Percentiles rank a stretch among this genome's conserved stretches.
phyloP scores from a whole-genome alignment of 2,888 invertebrate species.

The Eupeodes luniger region DNA sequence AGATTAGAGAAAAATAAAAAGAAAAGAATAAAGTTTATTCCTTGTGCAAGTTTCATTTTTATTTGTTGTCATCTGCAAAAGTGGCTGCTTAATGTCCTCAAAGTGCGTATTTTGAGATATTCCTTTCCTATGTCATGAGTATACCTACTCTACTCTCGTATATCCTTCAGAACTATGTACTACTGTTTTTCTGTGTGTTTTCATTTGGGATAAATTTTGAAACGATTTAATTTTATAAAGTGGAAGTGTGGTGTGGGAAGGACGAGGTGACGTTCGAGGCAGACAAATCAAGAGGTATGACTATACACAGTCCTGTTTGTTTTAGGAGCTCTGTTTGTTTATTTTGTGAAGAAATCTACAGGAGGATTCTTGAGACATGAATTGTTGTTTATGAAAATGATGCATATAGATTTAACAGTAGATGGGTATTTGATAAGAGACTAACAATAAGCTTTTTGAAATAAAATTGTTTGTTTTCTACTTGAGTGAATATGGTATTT shows the following conservation, averaged over 20 bases:
- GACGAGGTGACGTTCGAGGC: neutral
- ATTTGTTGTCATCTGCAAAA: conserved; percentile 66
- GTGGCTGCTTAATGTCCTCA: conserved; percentile 70
- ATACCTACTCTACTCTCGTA: neutral
- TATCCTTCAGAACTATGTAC: neutral
- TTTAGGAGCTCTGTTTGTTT: conserved; percentile 34
- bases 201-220: conserved; percentile 61
- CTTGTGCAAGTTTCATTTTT: conserved; percentile 60
- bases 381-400: conserved; percentile 42
- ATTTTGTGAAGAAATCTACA: conserved; percentile 16
- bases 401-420: neutral
- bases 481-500: conserved; percentile 30
- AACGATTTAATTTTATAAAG: conserved; percentile 74
- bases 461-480: conserved; percentile 36
- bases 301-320: conserved; percentile 43
- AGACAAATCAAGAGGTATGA: conserved; percentile 10
- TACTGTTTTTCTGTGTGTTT: conserved; percentile 20
- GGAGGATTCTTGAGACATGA: conserved; percentile 55
- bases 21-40: conserved; percentile 27
- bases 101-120: conserved; percentile 49
- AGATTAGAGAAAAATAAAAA: conserved; percentile 55
- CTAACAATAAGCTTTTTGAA: neutral
- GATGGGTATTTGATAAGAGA: neutral
- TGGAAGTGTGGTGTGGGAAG: conserved; percentile 15
- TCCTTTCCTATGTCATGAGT: neutral